Evolutionary conservation across 2,113 vertebrate genomes (phyloP).

Genomic region (Zosterops hypoxanthus): DNA sequence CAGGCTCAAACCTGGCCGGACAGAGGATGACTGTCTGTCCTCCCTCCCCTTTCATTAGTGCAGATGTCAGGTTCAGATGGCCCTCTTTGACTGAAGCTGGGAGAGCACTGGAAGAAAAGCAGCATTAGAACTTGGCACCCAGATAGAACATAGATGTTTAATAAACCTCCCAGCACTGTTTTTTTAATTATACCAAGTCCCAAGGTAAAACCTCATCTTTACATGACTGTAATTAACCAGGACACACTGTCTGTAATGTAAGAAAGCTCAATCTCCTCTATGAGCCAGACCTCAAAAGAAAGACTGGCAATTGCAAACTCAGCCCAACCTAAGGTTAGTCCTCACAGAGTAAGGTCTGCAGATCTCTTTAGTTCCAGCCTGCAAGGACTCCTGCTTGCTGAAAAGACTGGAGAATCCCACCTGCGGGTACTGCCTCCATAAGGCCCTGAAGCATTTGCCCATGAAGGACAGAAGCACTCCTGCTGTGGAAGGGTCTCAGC

Average conservation of each 20-base stretch:
- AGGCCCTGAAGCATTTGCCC: background rate
- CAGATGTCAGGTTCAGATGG: background rate
- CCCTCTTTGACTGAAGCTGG: constrained; percentile 1
- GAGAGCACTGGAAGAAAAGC: constrained; percentile 18
- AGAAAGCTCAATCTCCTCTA: background rate
- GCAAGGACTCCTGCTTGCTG: background rate
- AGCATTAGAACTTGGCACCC: background rate
- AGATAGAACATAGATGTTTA: background rate
- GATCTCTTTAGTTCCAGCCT: background rate
- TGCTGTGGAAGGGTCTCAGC: background rate
- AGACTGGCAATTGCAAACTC: background rate
- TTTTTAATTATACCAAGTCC: constrained; percentile 70
- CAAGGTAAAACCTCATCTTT: constrained; percentile 8
- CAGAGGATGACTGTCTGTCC: background rate
- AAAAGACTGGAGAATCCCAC: background rate
- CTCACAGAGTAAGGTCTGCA: background rate
- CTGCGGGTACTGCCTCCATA: background rate
- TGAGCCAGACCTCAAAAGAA: background rate
- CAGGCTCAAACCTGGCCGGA: background rate
- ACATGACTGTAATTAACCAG: constrained; percentile 64
- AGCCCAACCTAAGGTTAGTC: background rate
- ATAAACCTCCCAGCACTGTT: background rate
- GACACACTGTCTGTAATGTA: background rate
- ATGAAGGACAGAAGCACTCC: background rate
- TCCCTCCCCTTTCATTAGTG: constrained; percentile 25